Evolutionary conservation across 2,113 vertebrate genomes (phyloP), one percentile per base, ranked within the genome.

Genomic region (Ceyx cyanopectus): DNA sequence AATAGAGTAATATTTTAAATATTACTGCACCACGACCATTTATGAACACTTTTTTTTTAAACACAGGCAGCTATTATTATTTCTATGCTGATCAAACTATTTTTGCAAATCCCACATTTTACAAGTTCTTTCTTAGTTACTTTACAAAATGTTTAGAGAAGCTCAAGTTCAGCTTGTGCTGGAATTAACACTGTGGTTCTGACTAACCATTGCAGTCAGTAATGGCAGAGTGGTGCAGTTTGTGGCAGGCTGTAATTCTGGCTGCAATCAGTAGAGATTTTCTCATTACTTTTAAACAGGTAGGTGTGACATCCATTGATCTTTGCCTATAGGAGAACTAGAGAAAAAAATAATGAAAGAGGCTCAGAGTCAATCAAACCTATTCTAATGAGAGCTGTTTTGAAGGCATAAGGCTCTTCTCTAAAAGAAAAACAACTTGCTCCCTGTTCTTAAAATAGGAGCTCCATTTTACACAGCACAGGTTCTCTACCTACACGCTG

Each of bases 271-370:
- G 81, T 2, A 92, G 72, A 82, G 89, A 80, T 89, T 92, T 94
- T 86, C 85, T 89, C 89, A 83, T 94, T 84, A 91, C 79, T 94
- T 94, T 94, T 94, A 87, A 94, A 79, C 72, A 85, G 54, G 72
- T 77, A 94, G 75, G 79, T 94, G 87, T 89, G 87, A 90, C 66
- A 94, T 66, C 73, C 81, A 66, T 82, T 86, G 84, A 94, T 95
- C 78, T 89, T 93, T 93, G 78, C 63, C 83, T 87, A 69, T 77
- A 82, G 85, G 54, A 94, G 67, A 87, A 89, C 58, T 54, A 63
- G 67, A 94, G 70, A 87, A 87, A 94, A 50, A 80, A 87, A 76
- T 24, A 87, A 94, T 0, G 1, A 40, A 62, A 82, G 72, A 82
- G 65, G 48, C 20, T 89, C 51, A 70, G 50, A 92, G 85, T 92